A percentile compares a stretch with the other conserved stretches of the same genome.
Conservation (phyloP, 2,888 invertebrate species). For the Sinelater perroti region DNA sequence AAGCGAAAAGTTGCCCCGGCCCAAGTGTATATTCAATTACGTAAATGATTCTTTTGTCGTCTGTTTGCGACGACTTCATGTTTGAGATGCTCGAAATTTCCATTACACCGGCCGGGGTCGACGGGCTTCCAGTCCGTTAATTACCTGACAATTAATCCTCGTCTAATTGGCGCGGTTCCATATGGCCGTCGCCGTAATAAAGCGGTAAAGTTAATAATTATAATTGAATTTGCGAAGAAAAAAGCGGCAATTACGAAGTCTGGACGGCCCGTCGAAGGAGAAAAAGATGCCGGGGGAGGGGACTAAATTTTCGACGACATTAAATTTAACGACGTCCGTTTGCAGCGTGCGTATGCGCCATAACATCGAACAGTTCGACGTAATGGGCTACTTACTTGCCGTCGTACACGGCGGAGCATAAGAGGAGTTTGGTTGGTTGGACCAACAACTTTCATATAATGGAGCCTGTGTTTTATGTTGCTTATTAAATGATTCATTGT, state of each 20-base stretch:
- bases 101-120: slow-evolving; percentile 20
- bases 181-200: slow-evolving; percentile 13
- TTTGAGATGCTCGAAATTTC: slow-evolving; percentile 16
- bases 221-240: slow-evolving; percentile 16
- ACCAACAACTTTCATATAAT: slow-evolving; percentile 37
- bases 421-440: slow-evolving; percentile 31
- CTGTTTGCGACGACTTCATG: neutral
- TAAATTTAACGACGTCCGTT: slow-evolving; percentile 36
- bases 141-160: slow-evolving; percentile 26
- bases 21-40: slow-evolving; percentile 37
- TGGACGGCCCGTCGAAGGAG: slow-evolving; percentile 2
- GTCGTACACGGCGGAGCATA: slow-evolving; percentile 22
- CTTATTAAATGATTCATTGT: slow-evolving; percentile 46
- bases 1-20: slow-evolving; percentile 34
- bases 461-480: slow-evolving; percentile 43
- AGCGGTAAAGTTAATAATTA: slow-evolving; percentile 30
- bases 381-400: slow-evolving; percentile 34
- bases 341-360: slow-evolving; percentile 18
- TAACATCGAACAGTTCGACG: slow-evolving; percentile 29
- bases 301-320: slow-evolving; percentile 39
- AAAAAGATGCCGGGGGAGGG: slow-evolving; percentile 24
- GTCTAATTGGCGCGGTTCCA: slow-evolving; percentile 22
- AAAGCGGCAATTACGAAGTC: slow-evolving; percentile 20
- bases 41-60: slow-evolving; percentile 35
- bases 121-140: slow-evolving; percentile 24